phyloP scores from a whole-genome alignment of 2,797 vertebrate genomes.

The Macropus fuliginosus region DNA sequence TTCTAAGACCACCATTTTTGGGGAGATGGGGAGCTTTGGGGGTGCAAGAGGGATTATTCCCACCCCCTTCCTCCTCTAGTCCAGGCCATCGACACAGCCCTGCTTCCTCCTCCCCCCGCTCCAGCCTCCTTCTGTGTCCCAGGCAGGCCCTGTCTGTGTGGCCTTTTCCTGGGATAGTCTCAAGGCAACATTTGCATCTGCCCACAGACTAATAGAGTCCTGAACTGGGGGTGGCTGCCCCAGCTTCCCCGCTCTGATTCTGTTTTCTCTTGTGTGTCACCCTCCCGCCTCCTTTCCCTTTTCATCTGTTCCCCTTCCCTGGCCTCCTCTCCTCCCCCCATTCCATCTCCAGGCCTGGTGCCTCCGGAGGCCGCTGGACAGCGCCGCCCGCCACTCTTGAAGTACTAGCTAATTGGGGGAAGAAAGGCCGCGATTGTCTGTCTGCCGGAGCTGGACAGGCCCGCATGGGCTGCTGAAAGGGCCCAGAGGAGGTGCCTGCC shows the following conservation, averaged over 20 bases:
- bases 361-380: constrained; percentile 85
- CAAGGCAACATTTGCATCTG: constrained; percentile 71
- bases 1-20: not conserved
- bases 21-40: not conserved
- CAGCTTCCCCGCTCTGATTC: constrained; percentile 45
- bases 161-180: constrained; percentile 60
- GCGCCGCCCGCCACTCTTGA: constrained; percentile 87
- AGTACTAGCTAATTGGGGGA: constrained; percentile 91
- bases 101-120: too few species aligned
- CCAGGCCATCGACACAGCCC: not conserved
- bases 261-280: constrained; percentile 57
- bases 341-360: constrained; percentile 21
- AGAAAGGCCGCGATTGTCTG: constrained; percentile 94
- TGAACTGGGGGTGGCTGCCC: constrained; percentile 58
- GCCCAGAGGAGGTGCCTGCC: constrained; percentile 85
- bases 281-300: constrained; percentile 64
- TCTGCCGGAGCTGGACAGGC: constrained; percentile 85
- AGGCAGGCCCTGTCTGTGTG: constrained; percentile 74
- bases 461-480: constrained; percentile 91
- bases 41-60: not conserved
- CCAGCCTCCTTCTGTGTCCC: not conserved
- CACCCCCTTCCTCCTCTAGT: not conserved
- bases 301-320: constrained; percentile 73
- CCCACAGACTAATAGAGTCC: constrained; percentile 60
- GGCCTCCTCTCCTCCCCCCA: constrained; percentile 30